phyloP scores from a whole-genome alignment of 2,888 invertebrate genomes.

The Pammene aurita region DNA sequence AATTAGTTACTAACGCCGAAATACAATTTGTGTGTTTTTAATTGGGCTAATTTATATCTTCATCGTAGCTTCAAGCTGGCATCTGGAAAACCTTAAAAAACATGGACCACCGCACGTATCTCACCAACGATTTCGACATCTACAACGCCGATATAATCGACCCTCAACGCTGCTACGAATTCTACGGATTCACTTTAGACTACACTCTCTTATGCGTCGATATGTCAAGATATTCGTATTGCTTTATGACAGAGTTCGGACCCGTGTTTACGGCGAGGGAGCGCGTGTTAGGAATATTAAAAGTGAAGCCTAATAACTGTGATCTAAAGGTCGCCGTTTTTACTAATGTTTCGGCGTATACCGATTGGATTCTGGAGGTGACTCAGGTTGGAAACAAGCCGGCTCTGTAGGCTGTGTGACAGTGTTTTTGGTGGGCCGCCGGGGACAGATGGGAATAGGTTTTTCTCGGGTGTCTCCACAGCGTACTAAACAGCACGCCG shows the following conservation, averaged over 20 bases:
- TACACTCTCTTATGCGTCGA: conserved; percentile 66
- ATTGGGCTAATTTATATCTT: background rate
- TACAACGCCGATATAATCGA: conserved; percentile 53
- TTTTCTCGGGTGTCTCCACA: too few relatives aligned
- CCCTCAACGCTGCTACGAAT: conserved; percentile 57
- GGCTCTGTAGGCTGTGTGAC: background rate
- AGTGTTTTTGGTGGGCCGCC: too few relatives aligned
- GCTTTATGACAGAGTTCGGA: conserved; percentile 72
- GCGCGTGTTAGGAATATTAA: conserved; percentile 64
- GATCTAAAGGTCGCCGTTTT: conserved; percentile 55
- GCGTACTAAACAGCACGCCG: too few relatives aligned
- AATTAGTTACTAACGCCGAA: too few relatives aligned
- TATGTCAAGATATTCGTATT: conserved; percentile 62
- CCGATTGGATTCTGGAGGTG: conserved; percentile 52
- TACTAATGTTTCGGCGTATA: conserved; percentile 55
- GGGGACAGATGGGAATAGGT: too few relatives aligned
- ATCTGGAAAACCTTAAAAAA: conserved; percentile 73
- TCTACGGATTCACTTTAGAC: conserved; percentile 59
- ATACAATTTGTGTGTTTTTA: too few relatives aligned
- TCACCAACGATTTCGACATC: conserved; percentile 67
- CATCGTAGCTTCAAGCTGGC: conserved; percentile 53
- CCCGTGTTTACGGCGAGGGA: conserved; percentile 60
- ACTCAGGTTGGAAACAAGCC: conserved; percentile 19
- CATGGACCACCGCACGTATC: conserved; percentile 66
- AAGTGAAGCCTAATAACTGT: conserved; percentile 64